A percentile compares a stretch with the other conserved stretches of the same genome.
These are phyloP conservation scores for Lasioglossum zephyrum DNA, from an alignment of 2,888 invertebrate species.

Conservation along the genomic window DNA sequence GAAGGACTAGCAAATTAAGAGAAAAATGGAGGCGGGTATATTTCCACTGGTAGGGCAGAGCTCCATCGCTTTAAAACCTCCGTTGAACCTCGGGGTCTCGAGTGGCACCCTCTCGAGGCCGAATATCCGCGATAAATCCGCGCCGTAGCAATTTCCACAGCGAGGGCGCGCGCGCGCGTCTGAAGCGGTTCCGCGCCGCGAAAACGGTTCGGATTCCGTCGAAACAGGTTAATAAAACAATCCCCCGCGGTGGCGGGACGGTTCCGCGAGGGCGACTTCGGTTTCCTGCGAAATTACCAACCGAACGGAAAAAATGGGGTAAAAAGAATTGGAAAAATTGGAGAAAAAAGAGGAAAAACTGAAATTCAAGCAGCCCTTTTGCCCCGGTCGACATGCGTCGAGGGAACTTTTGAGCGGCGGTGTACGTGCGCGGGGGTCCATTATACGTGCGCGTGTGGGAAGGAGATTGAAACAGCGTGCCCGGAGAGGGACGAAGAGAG, in stretches of 20 bases:
- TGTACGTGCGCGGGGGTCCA: constrained; percentile 58
- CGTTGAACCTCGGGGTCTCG: background rate
- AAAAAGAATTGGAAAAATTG: background rate
- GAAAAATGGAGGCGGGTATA: background rate
- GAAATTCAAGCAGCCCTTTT: constrained; percentile 19
- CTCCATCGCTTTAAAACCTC: background rate
- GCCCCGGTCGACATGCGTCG: constrained; percentile 29
- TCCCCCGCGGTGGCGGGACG: background rate
- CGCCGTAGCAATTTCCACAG: background rate
- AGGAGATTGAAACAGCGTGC: constrained; percentile 35
- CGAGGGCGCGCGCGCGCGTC: background rate
- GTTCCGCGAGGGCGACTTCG: background rate
- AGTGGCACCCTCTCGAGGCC: background rate
- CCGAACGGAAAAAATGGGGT: background rate
- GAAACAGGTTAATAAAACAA: constrained; percentile 6
- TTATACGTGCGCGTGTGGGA: constrained; percentile 43
- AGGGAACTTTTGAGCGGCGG: constrained; percentile 37
- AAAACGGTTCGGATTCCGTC: background rate
- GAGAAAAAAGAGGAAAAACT: background rate
- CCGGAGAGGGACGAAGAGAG: constrained; percentile 21
- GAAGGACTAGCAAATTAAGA: background rate
- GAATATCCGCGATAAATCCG: background rate
- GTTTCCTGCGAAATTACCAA: background rate
- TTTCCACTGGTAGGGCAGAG: background rate
- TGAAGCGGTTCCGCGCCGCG: background rate